These are phyloP conservation scores for Caenorhabditis auriculariae DNA, from an alignment of 2,888 invertebrate genomes.

Conservation along the genomic window DNA sequence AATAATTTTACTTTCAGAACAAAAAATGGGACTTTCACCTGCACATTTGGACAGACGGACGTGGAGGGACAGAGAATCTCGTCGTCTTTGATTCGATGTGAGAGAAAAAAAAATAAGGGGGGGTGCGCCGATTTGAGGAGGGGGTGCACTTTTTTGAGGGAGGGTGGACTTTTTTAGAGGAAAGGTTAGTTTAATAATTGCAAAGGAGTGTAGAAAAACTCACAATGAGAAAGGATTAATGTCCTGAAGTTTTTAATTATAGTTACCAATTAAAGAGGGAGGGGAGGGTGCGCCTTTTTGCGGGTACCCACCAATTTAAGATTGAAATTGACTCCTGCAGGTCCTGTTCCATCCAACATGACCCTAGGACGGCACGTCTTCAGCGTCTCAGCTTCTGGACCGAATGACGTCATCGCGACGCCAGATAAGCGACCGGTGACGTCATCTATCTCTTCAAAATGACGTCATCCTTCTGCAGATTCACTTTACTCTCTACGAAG, in stretches of 20 bases:
- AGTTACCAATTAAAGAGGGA: no score
- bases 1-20: slow-evolving; percentile 17
- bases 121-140: no score
- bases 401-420: slow-evolving; percentile 1
- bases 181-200: no score
- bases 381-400: slow-evolving; percentile 17
- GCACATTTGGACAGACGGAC: slow-evolving; percentile 33
- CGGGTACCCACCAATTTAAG: not conserved
- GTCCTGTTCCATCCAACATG: slow-evolving; percentile 37
- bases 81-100: slow-evolving; percentile 13
- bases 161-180: no score
- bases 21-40: slow-evolving; percentile 25
- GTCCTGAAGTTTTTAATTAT: no score
- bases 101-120: no score
- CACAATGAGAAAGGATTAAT: no score
- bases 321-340: not conserved
- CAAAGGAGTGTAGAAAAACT: no score
- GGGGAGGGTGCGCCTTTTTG: not conserved
- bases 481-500: slow-evolving; percentile 50
- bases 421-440: slow-evolving; percentile 1
- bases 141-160: no score
- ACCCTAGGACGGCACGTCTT: slow-evolving; percentile 39
- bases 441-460: not conserved
- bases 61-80: slow-evolving; percentile 27
- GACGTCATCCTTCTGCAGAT: slow-evolving; percentile 19